Evolutionary conservation across 2,113 vertebrate genomes (phyloP).

Genomic region (Alethe castanea): DNA sequence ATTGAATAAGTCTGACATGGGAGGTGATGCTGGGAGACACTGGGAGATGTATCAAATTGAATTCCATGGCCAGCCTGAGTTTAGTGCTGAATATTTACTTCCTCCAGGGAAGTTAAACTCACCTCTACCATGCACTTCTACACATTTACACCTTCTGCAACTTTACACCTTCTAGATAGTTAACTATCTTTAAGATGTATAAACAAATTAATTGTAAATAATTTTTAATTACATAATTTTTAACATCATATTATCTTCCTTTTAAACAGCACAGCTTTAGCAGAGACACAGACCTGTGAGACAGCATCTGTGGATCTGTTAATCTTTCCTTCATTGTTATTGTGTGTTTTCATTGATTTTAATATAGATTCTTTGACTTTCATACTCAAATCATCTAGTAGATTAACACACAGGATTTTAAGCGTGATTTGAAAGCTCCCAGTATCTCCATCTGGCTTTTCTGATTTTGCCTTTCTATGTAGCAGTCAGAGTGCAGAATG

Average conservation of each 20-base stretch:
- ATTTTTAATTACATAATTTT: neutral
- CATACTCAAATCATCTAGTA: neutral
- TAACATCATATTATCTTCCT: neutral
- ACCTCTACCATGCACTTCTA: neutral
- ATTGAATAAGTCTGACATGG: neutral
- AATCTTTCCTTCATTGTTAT: neutral
- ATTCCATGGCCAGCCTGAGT: neutral
- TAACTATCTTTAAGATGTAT: conserved; percentile 7
- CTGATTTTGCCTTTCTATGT: neutral
- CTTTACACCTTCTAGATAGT: neutral
- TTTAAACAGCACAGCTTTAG: conserved; percentile 16
- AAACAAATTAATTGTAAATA: conserved; percentile 26
- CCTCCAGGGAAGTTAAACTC: neutral
- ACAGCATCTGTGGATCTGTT: neutral
- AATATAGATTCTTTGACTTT: neutral
- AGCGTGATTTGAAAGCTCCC: neutral
- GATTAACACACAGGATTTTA: neutral
- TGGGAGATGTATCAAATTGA: neutral
- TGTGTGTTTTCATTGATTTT: neutral
- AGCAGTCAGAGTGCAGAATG: neutral
- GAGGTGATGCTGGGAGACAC: neutral
- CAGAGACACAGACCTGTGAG: conserved; percentile 3
- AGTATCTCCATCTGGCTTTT: neutral
- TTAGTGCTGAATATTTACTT: neutral
- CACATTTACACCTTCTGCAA: neutral